Evolutionary conservation across 2,888 invertebrate species (phyloP).

Genomic region (Meliscaeva auricollis): DNA sequence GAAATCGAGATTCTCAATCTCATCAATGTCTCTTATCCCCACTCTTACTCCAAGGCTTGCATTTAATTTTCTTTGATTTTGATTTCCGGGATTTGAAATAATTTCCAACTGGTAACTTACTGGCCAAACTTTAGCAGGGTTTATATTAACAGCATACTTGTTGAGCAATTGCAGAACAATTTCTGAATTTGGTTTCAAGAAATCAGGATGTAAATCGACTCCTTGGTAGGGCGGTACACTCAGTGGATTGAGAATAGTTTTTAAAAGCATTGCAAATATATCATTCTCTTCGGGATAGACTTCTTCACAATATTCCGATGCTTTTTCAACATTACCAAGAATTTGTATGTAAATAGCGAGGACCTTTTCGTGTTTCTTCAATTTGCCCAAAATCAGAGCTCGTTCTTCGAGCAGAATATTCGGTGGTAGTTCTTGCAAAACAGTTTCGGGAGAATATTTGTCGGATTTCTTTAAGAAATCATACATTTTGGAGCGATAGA

Average conservation of each 20-base stretch:
- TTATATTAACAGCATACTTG: slow-evolving; percentile 92
- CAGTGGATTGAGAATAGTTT: slow-evolving; percentile 85
- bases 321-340: slow-evolving; percentile 92
- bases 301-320: slow-evolving; percentile 93
- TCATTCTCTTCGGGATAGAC: slow-evolving; percentile 85
- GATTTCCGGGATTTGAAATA: background rate
- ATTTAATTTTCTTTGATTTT: too few species aligned
- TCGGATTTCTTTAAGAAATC: slow-evolving; percentile 92
- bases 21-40: too few species aligned
- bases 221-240: slow-evolving; percentile 82
- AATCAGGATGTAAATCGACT: slow-evolving; percentile 86
- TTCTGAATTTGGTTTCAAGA: slow-evolving; percentile 90
- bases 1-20: too few species aligned
- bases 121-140: slow-evolving; percentile 89
- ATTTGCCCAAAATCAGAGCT: slow-evolving; percentile 95
- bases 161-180: slow-evolving; percentile 92
- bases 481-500: slow-evolving; percentile 87
- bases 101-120: slow-evolving; percentile 77
- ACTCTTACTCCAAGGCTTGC: too few species aligned
- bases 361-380: slow-evolving; percentile 96
- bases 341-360: slow-evolving; percentile 96
- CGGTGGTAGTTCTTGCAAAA: slow-evolving; percentile 93
- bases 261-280: slow-evolving; percentile 81
- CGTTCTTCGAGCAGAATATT: slow-evolving; percentile 95
- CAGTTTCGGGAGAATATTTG: slow-evolving; percentile 93